Base-by-base conservation (phyloP, 2,888 invertebrate species). In the Colostygia pectinataria region DNA sequence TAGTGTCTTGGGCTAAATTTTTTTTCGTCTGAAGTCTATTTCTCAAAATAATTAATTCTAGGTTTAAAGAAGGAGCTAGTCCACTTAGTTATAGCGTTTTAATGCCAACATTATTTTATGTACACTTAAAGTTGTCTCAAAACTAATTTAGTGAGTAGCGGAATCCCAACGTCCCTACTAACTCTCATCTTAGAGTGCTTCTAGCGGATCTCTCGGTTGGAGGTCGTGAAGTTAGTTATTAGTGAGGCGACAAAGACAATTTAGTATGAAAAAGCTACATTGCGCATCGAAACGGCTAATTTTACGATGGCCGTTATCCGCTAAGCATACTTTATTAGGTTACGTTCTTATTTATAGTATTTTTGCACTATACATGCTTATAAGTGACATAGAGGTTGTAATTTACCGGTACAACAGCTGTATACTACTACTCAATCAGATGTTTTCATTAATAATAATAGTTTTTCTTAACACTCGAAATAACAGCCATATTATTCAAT, bases 31-130 rank as follows among this genome's bases (percentile, higher is more conserved):
- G 33, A 20, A 20, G 18, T 38, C 20, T 33, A 18, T 29, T n/a
- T 38, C 8, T 36, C 8, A 41, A 31, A 33, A 33, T 39, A 20
- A 42, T 10, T 54, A 55, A 42, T 63, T 63, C 48, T 84, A 82
- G 77, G 61, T 65, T 68, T 81, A 83, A 64, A 73, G 71, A 84
- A 82, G 87, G 83, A 88, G 72, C 88, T 89, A 89, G 88, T 89
- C 88, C 83, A 75, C 54, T 73, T 86, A 84, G 76, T 67, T 58
- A 63, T 74, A 72, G 73, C 69, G 74, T 75, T 77, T 67, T 82
- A 55, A 79, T 81, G 78, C 77, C 77, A 77, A 74, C 72, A 59
- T 74, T 69, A 64, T 58, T 40, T 50, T 77, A 74, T 73, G 71
- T 71, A 65, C 54, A 63, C 36, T 41, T 37, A 29, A 50, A 46